Evolutionary conservation across 2,797 vertebrate species (phyloP).

Genomic region (Lemur catta): DNA sequence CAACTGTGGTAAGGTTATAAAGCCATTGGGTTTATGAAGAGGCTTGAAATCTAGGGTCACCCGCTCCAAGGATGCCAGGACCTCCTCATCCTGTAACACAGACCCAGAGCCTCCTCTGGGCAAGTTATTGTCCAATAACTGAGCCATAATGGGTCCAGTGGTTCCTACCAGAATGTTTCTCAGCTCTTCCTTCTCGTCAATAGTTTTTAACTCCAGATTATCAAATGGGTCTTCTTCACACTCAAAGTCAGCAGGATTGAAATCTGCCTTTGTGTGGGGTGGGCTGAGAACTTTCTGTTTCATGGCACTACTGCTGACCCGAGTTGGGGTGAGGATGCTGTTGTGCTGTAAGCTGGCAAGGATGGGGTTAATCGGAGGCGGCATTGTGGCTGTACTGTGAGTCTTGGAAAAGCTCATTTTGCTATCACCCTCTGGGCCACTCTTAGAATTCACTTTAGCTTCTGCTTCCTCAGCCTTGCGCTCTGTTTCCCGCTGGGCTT

Average conservation of each 20-base stretch:
- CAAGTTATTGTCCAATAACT: conserved; percentile 82
- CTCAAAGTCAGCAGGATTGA: conserved; percentile 98
- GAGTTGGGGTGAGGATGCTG: conserved; percentile 94
- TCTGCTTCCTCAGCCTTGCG: conserved; percentile 79
- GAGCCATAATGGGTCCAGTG: conserved; percentile 83
- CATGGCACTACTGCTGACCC: conserved; percentile 88
- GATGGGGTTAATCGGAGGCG: conserved; percentile 94
- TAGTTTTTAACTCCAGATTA: conserved; percentile 97
- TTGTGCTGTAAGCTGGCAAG: conserved; percentile 94
- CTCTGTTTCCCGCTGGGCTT: conserved; percentile 88
- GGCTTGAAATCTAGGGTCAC: conserved; percentile 85
- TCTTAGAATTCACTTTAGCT: conserved; percentile 69
- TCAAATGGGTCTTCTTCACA: conserved; percentile 98
- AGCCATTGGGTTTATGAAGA: conserved; percentile 95
- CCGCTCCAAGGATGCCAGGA: conserved; percentile 83
- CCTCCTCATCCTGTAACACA: conserved; percentile 83
- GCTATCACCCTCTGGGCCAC: conserved; percentile 73
- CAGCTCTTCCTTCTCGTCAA: conserved; percentile 95
- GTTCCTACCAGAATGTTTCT: conserved; percentile 93
- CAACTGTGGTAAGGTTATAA: conserved; percentile 92
- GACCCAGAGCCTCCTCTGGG: conserved; percentile 79
- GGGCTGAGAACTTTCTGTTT: conserved; percentile 88
- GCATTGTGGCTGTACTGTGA: conserved; percentile 84
- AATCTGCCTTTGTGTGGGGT: conserved; percentile 85
- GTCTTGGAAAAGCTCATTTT: conserved; percentile 78